Evolutionary conservation across 2,797 vertebrate genomes (phyloP).

Genomic region (Artibeus jamaicensis): DNA sequence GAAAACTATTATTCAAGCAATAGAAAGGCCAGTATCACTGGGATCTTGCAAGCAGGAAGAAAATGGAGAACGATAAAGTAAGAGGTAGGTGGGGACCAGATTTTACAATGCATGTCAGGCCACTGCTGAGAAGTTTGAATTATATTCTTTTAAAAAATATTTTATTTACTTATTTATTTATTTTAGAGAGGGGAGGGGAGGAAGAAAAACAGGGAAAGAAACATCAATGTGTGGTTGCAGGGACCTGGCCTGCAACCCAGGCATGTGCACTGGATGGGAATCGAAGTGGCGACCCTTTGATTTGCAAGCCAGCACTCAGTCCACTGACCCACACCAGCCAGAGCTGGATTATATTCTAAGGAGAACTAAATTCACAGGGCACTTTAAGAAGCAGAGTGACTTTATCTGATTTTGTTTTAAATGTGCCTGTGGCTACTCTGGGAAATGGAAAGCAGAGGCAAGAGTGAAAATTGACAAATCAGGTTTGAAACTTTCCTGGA

Average conservation of each 20-base stretch:
- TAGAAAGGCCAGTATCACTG: background rate
- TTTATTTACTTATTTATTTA: too few species aligned
- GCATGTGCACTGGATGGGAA: too few species aligned
- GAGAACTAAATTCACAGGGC: background rate
- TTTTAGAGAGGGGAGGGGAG: too few species aligned
- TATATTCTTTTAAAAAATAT: background rate
- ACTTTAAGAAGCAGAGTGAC: background rate
- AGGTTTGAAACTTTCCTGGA: background rate
- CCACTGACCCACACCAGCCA: too few species aligned
- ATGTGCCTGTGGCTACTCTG: background rate
- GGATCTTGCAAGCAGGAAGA: background rate
- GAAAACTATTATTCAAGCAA: background rate
- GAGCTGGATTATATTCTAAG: background rate
- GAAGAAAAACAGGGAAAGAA: too few species aligned
- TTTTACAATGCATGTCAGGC: fast-evolving
- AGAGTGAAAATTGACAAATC: background rate
- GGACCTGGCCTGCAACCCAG: too few species aligned
- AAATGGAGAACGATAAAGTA: background rate
- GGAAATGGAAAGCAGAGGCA: background rate
- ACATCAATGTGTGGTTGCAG: too few species aligned
- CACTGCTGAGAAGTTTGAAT: background rate
- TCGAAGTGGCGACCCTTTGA: too few species aligned
- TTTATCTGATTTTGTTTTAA: background rate
- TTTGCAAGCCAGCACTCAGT: too few species aligned
- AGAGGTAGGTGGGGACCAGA: background rate